Evolutionary conservation across 2,113 vertebrate genomes (phyloP).

Genomic region (Hypanus sabinus): DNA sequence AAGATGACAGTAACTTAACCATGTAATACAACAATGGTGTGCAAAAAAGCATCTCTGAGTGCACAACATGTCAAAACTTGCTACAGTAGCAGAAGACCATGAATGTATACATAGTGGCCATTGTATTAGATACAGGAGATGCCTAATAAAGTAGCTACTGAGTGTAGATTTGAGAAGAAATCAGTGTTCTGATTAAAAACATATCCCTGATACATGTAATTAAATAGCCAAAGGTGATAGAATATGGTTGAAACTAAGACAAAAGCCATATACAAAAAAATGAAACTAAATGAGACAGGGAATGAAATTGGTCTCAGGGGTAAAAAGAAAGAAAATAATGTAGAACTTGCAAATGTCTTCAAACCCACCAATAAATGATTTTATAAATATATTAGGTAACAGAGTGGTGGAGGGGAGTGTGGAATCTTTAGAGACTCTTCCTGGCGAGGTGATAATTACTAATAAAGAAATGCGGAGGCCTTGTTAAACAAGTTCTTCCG

Average conservation of each 20-base stretch:
- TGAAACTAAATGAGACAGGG: neutral
- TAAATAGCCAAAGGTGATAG: neutral
- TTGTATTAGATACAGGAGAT: too few species aligned
- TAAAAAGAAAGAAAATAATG: neutral
- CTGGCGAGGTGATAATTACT: neutral
- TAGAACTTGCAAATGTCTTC: neutral
- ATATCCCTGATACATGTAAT: neutral
- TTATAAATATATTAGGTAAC: neutral
- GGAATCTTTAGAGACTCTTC: neutral
- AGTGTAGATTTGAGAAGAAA: too few species aligned
- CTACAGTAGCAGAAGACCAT: too few species aligned
- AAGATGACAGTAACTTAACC: too few species aligned
- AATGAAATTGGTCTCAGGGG: neutral
- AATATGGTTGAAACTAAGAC: neutral
- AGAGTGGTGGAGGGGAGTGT: neutral
- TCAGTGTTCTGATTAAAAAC: too few species aligned
- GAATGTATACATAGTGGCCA: too few species aligned
- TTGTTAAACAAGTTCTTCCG: neutral
- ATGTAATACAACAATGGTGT: too few species aligned
- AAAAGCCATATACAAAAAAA: neutral
- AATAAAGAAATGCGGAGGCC: neutral
- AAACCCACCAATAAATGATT: neutral
- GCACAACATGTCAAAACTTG: too few species aligned
- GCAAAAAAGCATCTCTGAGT: too few species aligned
- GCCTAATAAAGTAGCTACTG: too few species aligned